Evolutionary conservation across 2,113 vertebrate genomes (phyloP), one percentile per base, ranked within the genome.

Genomic region (Speoplatyrhinus poulsoni): DNA sequence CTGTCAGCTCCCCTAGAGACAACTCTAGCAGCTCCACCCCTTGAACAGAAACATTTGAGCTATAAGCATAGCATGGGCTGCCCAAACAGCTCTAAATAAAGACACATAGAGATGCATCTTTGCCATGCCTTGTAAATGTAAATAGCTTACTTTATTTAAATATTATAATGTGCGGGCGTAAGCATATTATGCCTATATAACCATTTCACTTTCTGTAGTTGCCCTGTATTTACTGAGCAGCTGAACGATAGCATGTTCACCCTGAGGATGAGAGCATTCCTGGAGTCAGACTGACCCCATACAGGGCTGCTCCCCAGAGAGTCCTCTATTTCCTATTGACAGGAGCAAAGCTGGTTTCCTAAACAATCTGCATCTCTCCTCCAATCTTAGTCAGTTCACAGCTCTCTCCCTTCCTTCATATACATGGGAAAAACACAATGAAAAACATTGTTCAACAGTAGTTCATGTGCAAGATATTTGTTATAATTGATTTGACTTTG

Each of bases 311-410:
- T 79, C 73, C 65, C 80, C 76, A 62, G 68, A 71, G 63, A 69
- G 47, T 48, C n/a, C 9, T 67, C 62, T 76, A 76, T 66, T 87
- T 89, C 75, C 83, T 85, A 85, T 76, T 86, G 87, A 88, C 75
- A 81, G 78, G 65, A 73, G 69, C 66, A 50, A 19, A 65, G 64
- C 17, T 53, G 17, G 68, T 68, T 69, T 64, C 77, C 70, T 49
- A 83, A 74, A 86, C 78, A 81, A 75, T 66, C 49, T 56, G 60
- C 71, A 80, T 79, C 66, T 73, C 68, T 62, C 69, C 80, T 81
- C 84, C 79, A 80, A 79, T 87, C 73, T 73, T 66, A 63, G 67
- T 65, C 15, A 61, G 41, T 48, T 62, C 65, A 53, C 54, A 62
- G 32, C 60, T 48, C 60, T 16, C 67, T 87, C 83, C 79, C 72